A percentile compares a stretch with the other conserved stretches of the same genome.
Evolutionary conservation across 2,113 vertebrate species (phyloP).

Genomic region (Catharus fuscescens): DNA sequence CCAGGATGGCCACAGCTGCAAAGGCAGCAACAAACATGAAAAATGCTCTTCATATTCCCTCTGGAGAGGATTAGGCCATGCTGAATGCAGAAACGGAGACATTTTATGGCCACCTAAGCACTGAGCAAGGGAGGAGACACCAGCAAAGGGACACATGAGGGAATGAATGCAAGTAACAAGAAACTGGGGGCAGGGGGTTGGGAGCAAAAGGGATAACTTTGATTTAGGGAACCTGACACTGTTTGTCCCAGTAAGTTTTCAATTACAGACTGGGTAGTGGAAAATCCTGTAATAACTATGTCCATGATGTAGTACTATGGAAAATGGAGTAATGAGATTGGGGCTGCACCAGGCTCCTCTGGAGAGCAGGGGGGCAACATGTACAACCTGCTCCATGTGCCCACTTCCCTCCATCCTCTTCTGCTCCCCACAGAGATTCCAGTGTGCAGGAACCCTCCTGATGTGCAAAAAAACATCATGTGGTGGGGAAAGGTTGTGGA

Average conservation of each 20-base stretch:
- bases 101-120: neutral
- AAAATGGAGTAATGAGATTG: slow-evolving; percentile 10
- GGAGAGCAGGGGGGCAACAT: accelerated
- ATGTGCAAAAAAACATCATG: accelerated
- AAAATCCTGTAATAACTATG: slow-evolving; percentile 26
- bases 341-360: neutral
- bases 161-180: neutral
- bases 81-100: neutral
- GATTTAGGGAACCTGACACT: neutral
- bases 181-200: neutral
- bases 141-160: neutral
- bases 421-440: neutral
- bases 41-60: neutral
- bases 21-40: neutral
- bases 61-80: neutral
- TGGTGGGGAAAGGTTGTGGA: accelerated
- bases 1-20: accelerated
- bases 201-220: neutral
- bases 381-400: accelerated
- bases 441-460: neutral
- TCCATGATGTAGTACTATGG: neutral
- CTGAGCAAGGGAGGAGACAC: neutral
- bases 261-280: neutral
- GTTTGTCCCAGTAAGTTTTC: slow-evolving; percentile 20
- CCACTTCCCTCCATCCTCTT: neutral